Base-by-base conservation (phyloP, 2,113 vertebrate species). In the Neolamprologus sp. region DNA sequence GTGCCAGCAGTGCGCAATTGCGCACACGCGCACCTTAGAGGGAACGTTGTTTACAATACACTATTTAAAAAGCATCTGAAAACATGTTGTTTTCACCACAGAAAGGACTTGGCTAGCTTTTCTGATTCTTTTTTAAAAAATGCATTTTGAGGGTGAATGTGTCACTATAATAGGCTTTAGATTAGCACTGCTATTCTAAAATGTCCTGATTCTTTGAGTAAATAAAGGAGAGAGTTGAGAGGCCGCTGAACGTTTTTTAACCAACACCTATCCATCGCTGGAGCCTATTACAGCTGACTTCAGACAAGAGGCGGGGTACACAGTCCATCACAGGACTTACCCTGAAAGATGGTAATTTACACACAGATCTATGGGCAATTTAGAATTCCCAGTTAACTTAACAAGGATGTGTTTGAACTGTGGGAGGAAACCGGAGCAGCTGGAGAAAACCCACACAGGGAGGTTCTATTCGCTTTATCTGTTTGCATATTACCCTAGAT, bases 11-110 rank as follows among this genome's bases (percentile, higher is more conserved):
- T 28, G 23, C 4, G 13, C 23, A 16, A 28, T 57, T 57, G 55
- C 23, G 13, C 23, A 5, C 1, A 0, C 7, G 3, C 13, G 13
- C 23, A 57, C 7, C 23, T 0, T 57, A 57, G 7, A 57, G 4
- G 13, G 13, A 28, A 57, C 13, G 4, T 58, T 58, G 55, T 58
- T 58, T 28, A 3, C 7, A 58, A 3, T 28, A 71, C 65, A 71
- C 26, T 31, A 9, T 58, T 58, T 58, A 31, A 58, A 58, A 58
- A 58, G 26, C 26, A 17, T 58, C 26, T 58, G 55, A 58, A 58
- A 58, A 58, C 55, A 58, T 31, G 26, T 58, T 58, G 55, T 58
- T 58, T 58, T 58, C 26, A 17, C 26, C 40, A 45, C 68, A 42
- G 37, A 40, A 42, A 71, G 12, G 65, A 42, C 37, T 71, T 23